Base-by-base conservation (phyloP, 2,888 invertebrate genomes). In the Chrysopilus asiliformis region DNA sequence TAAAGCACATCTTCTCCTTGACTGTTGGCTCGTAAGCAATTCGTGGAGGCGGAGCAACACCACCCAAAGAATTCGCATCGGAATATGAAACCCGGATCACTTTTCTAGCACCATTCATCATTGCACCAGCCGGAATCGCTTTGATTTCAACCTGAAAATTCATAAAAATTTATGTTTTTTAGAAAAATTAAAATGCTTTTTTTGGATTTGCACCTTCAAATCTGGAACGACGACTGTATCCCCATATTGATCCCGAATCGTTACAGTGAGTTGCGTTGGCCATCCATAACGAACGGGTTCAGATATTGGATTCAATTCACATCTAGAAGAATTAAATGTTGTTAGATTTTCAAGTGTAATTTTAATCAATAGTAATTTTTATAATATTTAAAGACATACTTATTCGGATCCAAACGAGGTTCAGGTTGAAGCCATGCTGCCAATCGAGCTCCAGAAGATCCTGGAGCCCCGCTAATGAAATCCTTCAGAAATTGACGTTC, bases 351-450 rank as follows among this genome's bases (percentile, higher is more conserved):
- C 22, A 22, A 8, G 22, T 22, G 22, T 22, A 22, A 22, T 8
- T 22, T n/a, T n/a, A n/a, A n/a, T n/a, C n/a, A n/a, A n/a, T n/a
- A n/a, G n/a, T n/a, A n/a, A n/a, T n/a, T n/a, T n/a, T n/a, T n/a
- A n/a, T n/a, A n/a, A n/a, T n/a, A n/a, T n/a, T n/a, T n/a, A 16
- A 25, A 28, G 34, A 44, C 52, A 44, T 43, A 61, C 60, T 60
- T 60, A 40, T 64, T 55, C 1, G 93, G 87, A 63, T 94, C 94
- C 32, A 94, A 81, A 46, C 84, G 80, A 17, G 93, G 79, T 51
- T 89, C 87, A 2, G 93, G 91, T 55, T 93, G 89, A 38, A 97
- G 66, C 94, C 95, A 97, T 55, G 86, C 78, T 1, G 94, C 93
- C 45, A 97, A 67, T 36, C 94, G 72, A 4, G 91, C 94, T 1